phyloP scores from a whole-genome alignment of 2,888 invertebrate genomes.

The Lutraria lutraria region DNA sequence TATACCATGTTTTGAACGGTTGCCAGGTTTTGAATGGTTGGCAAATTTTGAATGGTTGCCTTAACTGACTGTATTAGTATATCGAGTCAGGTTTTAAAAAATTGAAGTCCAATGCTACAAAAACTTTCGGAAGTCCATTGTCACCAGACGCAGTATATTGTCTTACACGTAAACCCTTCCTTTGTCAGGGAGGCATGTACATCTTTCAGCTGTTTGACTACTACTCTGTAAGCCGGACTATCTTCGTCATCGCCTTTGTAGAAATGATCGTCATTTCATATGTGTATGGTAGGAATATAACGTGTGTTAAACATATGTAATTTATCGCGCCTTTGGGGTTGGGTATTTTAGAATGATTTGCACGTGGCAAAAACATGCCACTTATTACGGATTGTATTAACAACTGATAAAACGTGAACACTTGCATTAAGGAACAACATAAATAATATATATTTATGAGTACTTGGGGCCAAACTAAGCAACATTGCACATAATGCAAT shows the following conservation, averaged over 20 bases:
- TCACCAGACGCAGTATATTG: neutral
- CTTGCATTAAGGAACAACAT: too few species aligned
- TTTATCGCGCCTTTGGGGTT: neutral
- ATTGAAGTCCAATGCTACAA: neutral
- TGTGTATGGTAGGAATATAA: slow-evolving; percentile 90
- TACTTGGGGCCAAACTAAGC: too few species aligned
- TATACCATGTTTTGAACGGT: too few species aligned
- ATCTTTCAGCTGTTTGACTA: slow-evolving; percentile 90
- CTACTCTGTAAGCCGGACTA: slow-evolving; percentile 90
- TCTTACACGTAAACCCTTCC: slow-evolving; percentile 6
- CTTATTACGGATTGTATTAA: too few species aligned
- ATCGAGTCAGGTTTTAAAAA: neutral
- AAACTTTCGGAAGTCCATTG: neutral
- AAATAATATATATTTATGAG: too few species aligned
- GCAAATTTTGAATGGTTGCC: too few species aligned
- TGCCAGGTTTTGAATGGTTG: too few species aligned
- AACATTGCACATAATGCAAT: too few species aligned
- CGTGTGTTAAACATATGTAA: slow-evolving; percentile 1
- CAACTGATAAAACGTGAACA: too few species aligned
- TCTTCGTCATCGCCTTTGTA: slow-evolving; percentile 89
- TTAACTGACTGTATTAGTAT: too few species aligned
- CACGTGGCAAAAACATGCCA: too few species aligned
- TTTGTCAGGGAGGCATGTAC: slow-evolving; percentile 58
- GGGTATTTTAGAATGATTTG: neutral
- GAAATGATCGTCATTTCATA: slow-evolving; percentile 94